Evolutionary conservation across 1,140 invertebrate species (phyloP), one percentile per base, ranked within the genome.

Genomic region (Lasioglossum albipes): DNA sequence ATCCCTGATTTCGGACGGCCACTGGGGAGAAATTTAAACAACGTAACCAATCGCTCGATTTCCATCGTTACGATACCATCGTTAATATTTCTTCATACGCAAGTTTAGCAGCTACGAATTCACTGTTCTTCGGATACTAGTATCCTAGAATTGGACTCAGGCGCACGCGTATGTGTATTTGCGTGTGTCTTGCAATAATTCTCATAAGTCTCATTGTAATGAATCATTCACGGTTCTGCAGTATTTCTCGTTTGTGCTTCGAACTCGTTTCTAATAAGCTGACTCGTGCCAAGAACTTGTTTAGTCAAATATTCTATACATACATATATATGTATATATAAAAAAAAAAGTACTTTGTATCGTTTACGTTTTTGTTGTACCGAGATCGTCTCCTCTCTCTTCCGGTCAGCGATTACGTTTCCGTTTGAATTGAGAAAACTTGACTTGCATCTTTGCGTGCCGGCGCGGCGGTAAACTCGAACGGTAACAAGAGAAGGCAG

Each of bases 401-500:
- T 20, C 57, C 20, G 57, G 18, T 59, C 7, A 20, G 7, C 57
- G n/a, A n/a, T 59, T 59, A 7, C n/a, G n/a, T n/a, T n/a, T 59
- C 57, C 57, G 20, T 59, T 27, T 18, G 59, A 45, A 52, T 62
- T 31, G n/a, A 45, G 65, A 20, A 68, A 4, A 6, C 16, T 54
- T 54, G 52, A 54, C 16, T 49, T 49, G 10, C 45, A 49, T 45
- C 1, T n/a, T 49, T 13, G 36, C 66, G 54, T 65, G 41, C 49
- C 57, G 71, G 9, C n/a, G n/a, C n/a, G n/a, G n/a, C 77, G 36
- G 52, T 64, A 88, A 79, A 71, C 68, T 78, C 69, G 67, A 77
- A 85, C 68, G 73, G 74, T 79, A 75, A 81, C 72, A 89, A 83
- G 83, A 83, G 83, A 89, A 89, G 91, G 87, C 86, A 71, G 86